Percentiles rank a stretch among this genome's conserved stretches.
Conservation (phyloP, 92 coral and sea anemone genomes). For the Porites cylindrica region DNA sequence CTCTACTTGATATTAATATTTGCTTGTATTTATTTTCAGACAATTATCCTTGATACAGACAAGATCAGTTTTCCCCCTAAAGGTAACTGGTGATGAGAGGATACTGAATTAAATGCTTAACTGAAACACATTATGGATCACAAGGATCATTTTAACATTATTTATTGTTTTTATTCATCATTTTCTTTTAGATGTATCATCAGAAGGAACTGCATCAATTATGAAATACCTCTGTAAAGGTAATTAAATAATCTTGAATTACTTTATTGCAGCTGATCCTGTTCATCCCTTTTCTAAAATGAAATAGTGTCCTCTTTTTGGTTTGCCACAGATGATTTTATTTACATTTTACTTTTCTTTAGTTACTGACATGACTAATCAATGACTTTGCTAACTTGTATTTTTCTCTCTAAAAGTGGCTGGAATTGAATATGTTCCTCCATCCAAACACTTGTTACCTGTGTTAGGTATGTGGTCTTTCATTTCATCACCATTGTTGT, state of each 20-base stretch:
- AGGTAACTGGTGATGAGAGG: constrained; percentile 55
- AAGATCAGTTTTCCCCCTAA: constrained; percentile 82
- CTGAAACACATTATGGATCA: too few species aligned
- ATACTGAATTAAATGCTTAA: too few species aligned
- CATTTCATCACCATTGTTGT: background rate
- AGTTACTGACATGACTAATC: background rate
- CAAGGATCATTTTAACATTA: background rate
- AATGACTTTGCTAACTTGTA: background rate
- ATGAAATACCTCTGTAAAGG: constrained; percentile 90
- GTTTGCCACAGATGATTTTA: too few species aligned
- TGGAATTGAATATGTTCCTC: constrained; percentile 94
- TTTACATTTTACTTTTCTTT: too few species aligned
- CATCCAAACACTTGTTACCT: constrained; percentile 82
- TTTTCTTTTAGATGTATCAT: constrained; percentile 63
- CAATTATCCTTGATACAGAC: constrained; percentile 82
- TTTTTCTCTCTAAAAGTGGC: constrained; percentile 65
- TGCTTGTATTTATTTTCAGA: constrained; percentile 50
- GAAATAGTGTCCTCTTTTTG: too few species aligned
- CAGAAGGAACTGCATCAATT: constrained; percentile 88
- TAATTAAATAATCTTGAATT: constrained; percentile 30
- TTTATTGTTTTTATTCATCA: background rate
- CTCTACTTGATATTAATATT: background rate
- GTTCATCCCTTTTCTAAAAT: too few species aligned
- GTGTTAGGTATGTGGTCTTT: constrained; percentile 74
- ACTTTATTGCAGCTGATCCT: too few species aligned